Evolutionary conservation across 2,113 vertebrate species (phyloP).

Genomic region (Lophotis ruficrista): DNA sequence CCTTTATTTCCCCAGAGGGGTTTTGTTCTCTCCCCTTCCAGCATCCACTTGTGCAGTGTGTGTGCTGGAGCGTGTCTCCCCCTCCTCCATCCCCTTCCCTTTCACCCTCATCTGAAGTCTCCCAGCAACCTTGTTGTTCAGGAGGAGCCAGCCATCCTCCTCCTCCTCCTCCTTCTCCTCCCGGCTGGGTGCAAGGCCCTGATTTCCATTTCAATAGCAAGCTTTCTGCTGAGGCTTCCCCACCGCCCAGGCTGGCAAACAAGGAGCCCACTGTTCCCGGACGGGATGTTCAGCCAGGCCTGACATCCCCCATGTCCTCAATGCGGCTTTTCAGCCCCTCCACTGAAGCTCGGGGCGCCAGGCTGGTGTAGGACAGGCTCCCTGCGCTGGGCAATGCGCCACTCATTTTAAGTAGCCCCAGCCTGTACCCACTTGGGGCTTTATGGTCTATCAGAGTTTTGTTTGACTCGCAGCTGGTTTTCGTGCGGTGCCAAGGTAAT

Average conservation of each 20-base stretch:
- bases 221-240: conserved; percentile 74
- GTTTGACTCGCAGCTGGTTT: conserved; percentile 43
- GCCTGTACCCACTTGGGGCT: conserved; percentile 51
- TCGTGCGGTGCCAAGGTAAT: background rate
- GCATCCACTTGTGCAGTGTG: background rate
- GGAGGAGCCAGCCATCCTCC: background rate
- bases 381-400: background rate
- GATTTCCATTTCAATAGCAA: conserved; percentile 82
- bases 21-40: background rate
- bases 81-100: background rate
- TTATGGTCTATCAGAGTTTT: conserved; percentile 25
- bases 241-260: conserved; percentile 52
- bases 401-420: conserved; percentile 47
- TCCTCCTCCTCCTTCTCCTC: conserved; percentile 48
- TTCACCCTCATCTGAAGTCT: background rate
- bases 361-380: conserved; percentile 45
- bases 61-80: background rate
- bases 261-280: conserved; percentile 76
- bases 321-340: conserved; percentile 73
- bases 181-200: conserved; percentile 68
- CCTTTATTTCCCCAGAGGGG: background rate
- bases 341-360: background rate
- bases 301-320: conserved; percentile 69
- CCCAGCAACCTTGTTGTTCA: background rate
- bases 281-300: conserved; percentile 77